These are phyloP conservation scores for Leptarthrus brevirostris DNA, from an alignment of 2,888 invertebrate genomes.

Conservation along the genomic window DNA sequence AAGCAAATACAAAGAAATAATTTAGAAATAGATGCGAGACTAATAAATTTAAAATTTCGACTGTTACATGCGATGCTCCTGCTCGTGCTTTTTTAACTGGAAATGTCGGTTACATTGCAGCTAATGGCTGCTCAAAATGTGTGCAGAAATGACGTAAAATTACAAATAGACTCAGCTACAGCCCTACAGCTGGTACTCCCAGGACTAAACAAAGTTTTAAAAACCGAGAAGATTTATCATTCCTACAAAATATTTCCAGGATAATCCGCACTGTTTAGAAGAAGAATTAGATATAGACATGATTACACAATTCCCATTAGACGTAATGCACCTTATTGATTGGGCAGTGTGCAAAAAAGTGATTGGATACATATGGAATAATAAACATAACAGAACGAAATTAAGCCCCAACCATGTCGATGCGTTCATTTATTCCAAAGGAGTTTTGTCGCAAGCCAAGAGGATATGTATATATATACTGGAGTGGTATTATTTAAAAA, in stretches of 20 bases:
- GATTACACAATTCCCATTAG: slow-evolving; percentile 37
- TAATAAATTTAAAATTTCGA: not conserved
- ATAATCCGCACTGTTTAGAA: slow-evolving; percentile 22
- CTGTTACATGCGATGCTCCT: slow-evolving; percentile 34
- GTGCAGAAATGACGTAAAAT: slow-evolving; percentile 28
- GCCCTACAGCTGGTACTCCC: not conserved
- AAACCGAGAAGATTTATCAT: slow-evolving; percentile 3
- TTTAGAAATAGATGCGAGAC: not conserved
- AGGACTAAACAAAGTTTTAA: slow-evolving; percentile 35
- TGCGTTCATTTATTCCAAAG: slow-evolving; percentile 5
- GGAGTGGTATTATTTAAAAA: slow-evolving; percentile 23
- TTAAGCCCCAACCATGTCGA: not conserved
- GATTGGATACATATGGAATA: slow-evolving; percentile 4
- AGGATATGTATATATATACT: slow-evolving; percentile 6
- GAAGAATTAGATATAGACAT: slow-evolving; percentile 22
- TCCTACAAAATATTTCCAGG: slow-evolving; percentile 4
- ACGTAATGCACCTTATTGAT: slow-evolving; percentile 30
- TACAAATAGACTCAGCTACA: slow-evolving; percentile 17
- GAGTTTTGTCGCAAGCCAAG: not conserved
- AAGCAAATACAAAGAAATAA: not conserved
- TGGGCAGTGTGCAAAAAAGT: slow-evolving; percentile 20
- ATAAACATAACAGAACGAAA: slow-evolving; percentile 21
- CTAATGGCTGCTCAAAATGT: slow-evolving; percentile 41
- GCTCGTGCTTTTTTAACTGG: slow-evolving; percentile 30
- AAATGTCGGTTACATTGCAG: slow-evolving; percentile 20